Conservation (phyloP, 2,113 vertebrate genomes). For the Garra rufa region DNA sequence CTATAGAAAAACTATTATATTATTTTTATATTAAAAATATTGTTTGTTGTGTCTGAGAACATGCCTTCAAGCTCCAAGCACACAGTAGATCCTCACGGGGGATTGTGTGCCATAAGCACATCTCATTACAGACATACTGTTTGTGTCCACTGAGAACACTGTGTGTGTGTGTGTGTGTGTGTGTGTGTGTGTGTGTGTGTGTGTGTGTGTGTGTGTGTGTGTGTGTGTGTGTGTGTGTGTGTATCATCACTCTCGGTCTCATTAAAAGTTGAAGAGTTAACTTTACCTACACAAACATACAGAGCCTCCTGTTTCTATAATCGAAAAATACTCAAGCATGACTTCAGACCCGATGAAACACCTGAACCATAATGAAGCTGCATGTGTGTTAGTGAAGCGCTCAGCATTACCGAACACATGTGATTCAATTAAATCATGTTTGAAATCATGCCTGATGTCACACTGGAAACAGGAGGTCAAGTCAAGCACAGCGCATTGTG, state of each 20-base stretch:
- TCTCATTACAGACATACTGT: constrained; percentile 9
- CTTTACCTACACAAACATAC: not conserved
- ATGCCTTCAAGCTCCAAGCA: not conserved
- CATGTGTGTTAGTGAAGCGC: too few relatives aligned
- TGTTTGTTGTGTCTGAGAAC: not conserved
- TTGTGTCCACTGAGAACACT: not conserved
- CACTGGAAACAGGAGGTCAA: too few relatives aligned
- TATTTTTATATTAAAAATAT: too few relatives aligned
- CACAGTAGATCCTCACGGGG: not conserved
- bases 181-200: not conserved
- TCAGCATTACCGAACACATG: too few relatives aligned
- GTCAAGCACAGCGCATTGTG: too few relatives aligned
- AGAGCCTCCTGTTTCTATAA: not conserved
- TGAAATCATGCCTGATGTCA: too few relatives aligned
- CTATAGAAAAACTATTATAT: too few relatives aligned
- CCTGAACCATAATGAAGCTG: too few relatives aligned
- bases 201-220: not conserved
- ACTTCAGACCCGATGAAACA: not conserved
- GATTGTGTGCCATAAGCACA: not conserved
- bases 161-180: not conserved
- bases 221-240: not conserved
- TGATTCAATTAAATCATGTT: too few relatives aligned
- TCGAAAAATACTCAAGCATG: not conserved
- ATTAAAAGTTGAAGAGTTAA: not conserved
- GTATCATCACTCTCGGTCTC: not conserved